Percentiles rank a stretch among this genome's conserved stretches.
Evolutionary conservation across 2,797 vertebrate genomes (phyloP).

Genomic region (Chanos chanos): DNA sequence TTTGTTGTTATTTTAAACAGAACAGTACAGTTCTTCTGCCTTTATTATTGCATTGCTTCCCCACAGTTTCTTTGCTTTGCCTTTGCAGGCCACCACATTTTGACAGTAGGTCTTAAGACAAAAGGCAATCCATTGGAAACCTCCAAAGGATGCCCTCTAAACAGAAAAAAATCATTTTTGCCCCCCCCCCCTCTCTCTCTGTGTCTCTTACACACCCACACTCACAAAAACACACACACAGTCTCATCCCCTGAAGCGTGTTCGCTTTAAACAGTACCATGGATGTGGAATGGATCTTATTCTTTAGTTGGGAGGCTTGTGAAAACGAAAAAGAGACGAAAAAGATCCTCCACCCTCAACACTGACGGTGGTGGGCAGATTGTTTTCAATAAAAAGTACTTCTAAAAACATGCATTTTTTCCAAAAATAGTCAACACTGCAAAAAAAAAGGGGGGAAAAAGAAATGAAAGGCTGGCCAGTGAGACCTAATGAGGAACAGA

Average conservation of each 20-base stretch:
- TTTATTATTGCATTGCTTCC: too few relatives aligned
- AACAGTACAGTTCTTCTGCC: slow-evolving; percentile 20
- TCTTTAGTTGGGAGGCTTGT: background rate
- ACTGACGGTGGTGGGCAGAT: slow-evolving; percentile 7
- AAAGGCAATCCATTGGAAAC: too few relatives aligned
- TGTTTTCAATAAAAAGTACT: slow-evolving; percentile 41
- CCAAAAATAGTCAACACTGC: slow-evolving; percentile 50
- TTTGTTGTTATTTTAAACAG: slow-evolving; percentile 27
- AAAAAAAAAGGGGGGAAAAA: slow-evolving; percentile 13
- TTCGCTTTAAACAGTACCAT: slow-evolving; percentile 12
- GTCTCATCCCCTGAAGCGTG: slow-evolving; percentile 1
- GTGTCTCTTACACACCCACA: background rate
- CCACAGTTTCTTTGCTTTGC: too few relatives aligned
- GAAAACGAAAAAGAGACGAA: background rate
- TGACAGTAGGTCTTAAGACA: too few relatives aligned
- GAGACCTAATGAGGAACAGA: slow-evolving; percentile 63
- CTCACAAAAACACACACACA: background rate
- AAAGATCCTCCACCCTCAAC: background rate
- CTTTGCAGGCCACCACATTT: too few relatives aligned
- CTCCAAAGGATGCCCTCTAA: background rate
- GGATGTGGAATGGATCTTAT: slow-evolving; percentile 10
- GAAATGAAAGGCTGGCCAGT: slow-evolving; percentile 15
- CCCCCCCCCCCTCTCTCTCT: background rate
- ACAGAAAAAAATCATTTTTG: background rate
- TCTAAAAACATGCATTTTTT: slow-evolving; percentile 20